Evolutionary conservation across 2,888 invertebrate species (phyloP).

Genomic region (Lasioglossum figueresi): DNA sequence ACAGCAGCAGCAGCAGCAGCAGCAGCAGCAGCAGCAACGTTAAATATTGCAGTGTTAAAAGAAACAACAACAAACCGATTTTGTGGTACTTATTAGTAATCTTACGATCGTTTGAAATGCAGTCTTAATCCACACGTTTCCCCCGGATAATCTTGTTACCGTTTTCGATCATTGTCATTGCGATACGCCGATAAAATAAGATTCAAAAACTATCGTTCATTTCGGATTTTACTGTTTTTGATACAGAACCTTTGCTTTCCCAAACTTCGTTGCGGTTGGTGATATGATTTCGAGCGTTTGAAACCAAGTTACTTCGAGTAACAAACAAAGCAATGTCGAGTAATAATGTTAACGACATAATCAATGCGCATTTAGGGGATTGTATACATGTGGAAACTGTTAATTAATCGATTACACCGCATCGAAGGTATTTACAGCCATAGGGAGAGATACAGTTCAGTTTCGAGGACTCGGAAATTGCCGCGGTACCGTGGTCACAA

Average conservation of each 20-base stretch:
- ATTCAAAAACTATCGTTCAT: not conserved
- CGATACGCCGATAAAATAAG: not conserved
- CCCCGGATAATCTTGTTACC: conserved; percentile 34
- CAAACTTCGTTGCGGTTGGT: not conserved
- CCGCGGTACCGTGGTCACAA: conserved; percentile 46
- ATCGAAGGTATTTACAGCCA: conserved; percentile 31
- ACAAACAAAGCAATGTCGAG: conserved; percentile 70
- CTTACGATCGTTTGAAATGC: conserved; percentile 32
- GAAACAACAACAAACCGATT: conserved; percentile 33
- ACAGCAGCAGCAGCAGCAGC: not conserved
- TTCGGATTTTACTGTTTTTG: not conserved
- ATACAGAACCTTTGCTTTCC: not conserved
- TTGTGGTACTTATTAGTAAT: conserved; percentile 33
- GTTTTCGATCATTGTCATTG: conserved; percentile 23
- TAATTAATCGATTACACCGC: conserved; percentile 51
- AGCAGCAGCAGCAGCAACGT: not conserved
- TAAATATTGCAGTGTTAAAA: conserved; percentile 35
- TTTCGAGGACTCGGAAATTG: conserved; percentile 23
- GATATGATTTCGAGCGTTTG: conserved; percentile 24
- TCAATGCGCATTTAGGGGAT: conserved; percentile 36
- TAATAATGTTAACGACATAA: conserved; percentile 65
- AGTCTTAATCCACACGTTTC: conserved; percentile 14
- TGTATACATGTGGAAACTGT: conserved; percentile 29
- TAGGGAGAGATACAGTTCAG: conserved; percentile 41
- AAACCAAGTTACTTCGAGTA: conserved; percentile 43